Conservation (phyloP, 2,888 invertebrate species). For the Altica lythri region DNA sequence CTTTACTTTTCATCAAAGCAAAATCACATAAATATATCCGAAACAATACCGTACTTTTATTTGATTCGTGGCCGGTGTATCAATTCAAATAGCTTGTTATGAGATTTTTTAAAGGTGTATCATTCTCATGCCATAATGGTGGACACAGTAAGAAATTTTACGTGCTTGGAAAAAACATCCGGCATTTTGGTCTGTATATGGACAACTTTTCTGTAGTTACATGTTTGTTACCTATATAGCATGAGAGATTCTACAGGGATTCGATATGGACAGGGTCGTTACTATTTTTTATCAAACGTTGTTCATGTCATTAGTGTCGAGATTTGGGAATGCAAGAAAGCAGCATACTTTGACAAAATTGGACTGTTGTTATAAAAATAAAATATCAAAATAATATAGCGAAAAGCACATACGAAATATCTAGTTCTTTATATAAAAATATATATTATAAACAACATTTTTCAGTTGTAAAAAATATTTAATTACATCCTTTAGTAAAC, state of each 20-base stretch:
- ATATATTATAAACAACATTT: no score
- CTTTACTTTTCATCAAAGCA: neutral
- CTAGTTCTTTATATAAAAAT: no score
- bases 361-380: no score
- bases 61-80: conserved; percentile 14
- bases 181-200: conserved; percentile 33
- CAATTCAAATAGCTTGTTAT: conserved; percentile 30
- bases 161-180: conserved; percentile 32
- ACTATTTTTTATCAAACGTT: no score
- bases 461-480: no score
- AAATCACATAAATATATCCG: conserved; percentile 17
- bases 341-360: no score
- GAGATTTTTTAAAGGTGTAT: conserved; percentile 29
- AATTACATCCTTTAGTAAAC: no score
- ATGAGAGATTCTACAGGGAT: conserved; percentile 10
- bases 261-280: no score
- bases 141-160: conserved; percentile 34
- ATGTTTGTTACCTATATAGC: conserved; percentile 30
- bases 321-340: no score
- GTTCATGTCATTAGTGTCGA: no score
- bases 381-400: no score
- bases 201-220: conserved; percentile 28
- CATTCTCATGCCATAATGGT: conserved; percentile 33
- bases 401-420: no score
- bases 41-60: conserved; percentile 21